Conservation (phyloP, 2,113 vertebrate species). For the Stercorarius parasiticus region DNA sequence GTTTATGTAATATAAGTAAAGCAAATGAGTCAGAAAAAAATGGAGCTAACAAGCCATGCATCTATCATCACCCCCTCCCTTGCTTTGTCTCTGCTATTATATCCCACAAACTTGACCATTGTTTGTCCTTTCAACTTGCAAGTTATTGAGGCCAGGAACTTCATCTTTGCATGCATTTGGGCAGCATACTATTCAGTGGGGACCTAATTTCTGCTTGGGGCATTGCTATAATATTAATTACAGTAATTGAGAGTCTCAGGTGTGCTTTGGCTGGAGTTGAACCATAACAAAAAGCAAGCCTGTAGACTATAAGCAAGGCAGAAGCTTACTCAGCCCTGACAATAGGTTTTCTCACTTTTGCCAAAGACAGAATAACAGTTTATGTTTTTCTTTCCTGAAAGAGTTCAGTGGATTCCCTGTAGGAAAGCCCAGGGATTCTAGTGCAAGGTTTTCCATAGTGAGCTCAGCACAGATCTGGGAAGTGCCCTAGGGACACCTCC, state of each 20-base stretch:
- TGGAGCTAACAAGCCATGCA: slow-evolving; percentile 20
- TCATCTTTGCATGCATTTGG: neutral
- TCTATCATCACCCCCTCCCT: slow-evolving; percentile 32
- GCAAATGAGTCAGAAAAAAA: slow-evolving; percentile 46
- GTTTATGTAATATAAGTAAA: slow-evolving; percentile 38
- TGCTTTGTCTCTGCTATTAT: neutral
- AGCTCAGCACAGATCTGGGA: neutral
- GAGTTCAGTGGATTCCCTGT: neutral
- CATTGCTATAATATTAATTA: slow-evolving; percentile 7
- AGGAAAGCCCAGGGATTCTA: neutral
- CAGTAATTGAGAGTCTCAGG: slow-evolving; percentile 25
- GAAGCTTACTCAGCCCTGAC: neutral
- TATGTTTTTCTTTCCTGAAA: neutral
- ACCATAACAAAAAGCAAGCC: neutral
- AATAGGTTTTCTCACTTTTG: neutral
- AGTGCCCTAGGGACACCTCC: neutral
- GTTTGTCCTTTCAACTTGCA: slow-evolving; percentile 16
- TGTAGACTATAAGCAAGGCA: neutral
- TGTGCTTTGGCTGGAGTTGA: slow-evolving; percentile 29
- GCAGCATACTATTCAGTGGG: neutral
- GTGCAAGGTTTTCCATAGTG: neutral
- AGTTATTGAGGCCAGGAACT: neutral
- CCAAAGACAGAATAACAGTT: neutral
- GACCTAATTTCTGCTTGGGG: slow-evolving; percentile 15
- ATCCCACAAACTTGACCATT: slow-evolving; percentile 19